Percentiles rank a stretch among this genome's conserved stretches.
phyloP scores from a whole-genome alignment of 2,113 vertebrate genomes.

The Eidolon helvum region DNA sequence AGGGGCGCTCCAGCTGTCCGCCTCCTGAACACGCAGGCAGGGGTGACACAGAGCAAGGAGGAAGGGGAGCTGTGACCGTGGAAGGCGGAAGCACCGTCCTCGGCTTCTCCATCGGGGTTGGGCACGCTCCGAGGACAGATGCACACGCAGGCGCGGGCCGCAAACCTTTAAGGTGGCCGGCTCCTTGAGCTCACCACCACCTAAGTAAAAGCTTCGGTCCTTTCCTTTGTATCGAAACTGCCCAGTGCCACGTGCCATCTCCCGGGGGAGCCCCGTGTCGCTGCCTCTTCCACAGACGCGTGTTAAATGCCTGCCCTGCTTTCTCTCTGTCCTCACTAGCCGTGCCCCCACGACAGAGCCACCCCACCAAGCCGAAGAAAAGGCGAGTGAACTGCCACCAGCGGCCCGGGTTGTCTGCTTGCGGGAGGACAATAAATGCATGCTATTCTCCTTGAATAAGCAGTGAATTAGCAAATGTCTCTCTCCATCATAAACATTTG shows the following conservation, averaged over 20 bases:
- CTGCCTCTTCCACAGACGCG: neutral
- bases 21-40: accelerated
- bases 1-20: neutral
- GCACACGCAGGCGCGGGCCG: accelerated
- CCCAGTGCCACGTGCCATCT: accelerated
- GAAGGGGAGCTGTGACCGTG: neutral
- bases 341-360: neutral
- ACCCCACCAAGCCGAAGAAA: neutral
- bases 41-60: neutral
- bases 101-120: accelerated
- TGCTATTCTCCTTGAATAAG: neutral
- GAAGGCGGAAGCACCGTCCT: no score
- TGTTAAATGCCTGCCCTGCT: neutral
- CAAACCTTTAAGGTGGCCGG: neutral
- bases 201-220: neutral
- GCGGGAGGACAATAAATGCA: neutral
- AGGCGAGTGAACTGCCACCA: neutral
- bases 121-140: neutral
- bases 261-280: neutral
- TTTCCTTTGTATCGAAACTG: neutral
- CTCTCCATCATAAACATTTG: conserved; percentile 57
- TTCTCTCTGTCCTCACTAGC: neutral
- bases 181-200: neutral
- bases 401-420: neutral
- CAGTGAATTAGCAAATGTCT: conserved; percentile 26